These are phyloP conservation scores for Cheilosia variabilis DNA, from an alignment of 2,888 invertebrate genomes.

Conservation along the genomic window DNA sequence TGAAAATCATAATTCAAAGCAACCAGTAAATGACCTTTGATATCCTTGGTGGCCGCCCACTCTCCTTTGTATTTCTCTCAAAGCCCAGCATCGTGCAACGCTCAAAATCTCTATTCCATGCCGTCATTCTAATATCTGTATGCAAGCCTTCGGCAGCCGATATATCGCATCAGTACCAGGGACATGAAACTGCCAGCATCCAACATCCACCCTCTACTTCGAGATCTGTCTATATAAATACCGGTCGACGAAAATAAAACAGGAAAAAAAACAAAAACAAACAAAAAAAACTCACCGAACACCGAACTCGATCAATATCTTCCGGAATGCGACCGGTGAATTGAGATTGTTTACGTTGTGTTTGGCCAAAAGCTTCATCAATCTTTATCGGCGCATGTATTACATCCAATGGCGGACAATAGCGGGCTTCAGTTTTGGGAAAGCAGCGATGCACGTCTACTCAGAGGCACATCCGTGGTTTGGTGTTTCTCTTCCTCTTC, in stretches of 20 bases:
- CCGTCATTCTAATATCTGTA: conserved; percentile 54
- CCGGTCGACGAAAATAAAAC: background rate
- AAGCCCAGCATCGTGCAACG: conserved; percentile 48
- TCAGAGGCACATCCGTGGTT: conserved; percentile 9
- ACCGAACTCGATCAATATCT: conserved; percentile 72
- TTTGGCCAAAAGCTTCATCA: conserved; percentile 71
- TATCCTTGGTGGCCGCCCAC: conserved; percentile 70
- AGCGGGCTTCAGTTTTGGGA: conserved; percentile 38
- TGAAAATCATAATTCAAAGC: conserved; percentile 68
- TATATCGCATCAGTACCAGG: conserved; percentile 52
- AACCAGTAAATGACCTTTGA: conserved; percentile 72
- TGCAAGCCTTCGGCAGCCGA: conserved; percentile 68
- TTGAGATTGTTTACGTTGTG: conserved; percentile 69
- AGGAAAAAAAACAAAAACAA: background rate
- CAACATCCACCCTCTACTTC: conserved; percentile 56
- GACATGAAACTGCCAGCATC: conserved; percentile 63
- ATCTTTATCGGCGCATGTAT: conserved; percentile 61
- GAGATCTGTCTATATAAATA: conserved; percentile 18
- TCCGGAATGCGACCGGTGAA: conserved; percentile 67
- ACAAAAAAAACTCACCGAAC: background rate
- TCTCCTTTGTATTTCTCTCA: conserved; percentile 34
- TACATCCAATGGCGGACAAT: conserved; percentile 35
- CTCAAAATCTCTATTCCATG: conserved; percentile 57
- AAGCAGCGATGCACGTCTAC: conserved; percentile 25
- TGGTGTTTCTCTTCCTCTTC: conserved; percentile 43